Percentiles rank a stretch among this genome's conserved stretches.
These are phyloP conservation scores for Pachycephus smyrnensis DNA, from an alignment of 2,888 invertebrate species.

Conservation along the genomic window DNA sequence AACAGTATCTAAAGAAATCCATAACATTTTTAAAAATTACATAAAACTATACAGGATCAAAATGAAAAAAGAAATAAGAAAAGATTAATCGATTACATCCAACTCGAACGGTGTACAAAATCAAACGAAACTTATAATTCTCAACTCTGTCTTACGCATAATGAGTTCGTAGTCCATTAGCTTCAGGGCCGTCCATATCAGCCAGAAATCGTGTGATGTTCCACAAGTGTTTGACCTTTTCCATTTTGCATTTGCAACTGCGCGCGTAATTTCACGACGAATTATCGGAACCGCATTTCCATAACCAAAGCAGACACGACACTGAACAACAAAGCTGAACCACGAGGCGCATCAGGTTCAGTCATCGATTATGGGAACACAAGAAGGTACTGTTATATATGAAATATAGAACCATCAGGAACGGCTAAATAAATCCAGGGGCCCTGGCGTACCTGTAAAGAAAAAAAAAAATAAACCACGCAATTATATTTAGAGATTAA, in stretches of 20 bases:
- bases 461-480: too few species aligned
- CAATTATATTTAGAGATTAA: too few species aligned
- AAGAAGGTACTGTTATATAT: too few species aligned
- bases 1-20: background rate
- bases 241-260: constrained; percentile 32
- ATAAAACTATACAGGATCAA: background rate
- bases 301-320: constrained; percentile 16
- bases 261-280: background rate
- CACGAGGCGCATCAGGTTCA: constrained; percentile 35
- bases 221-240: constrained; percentile 47
- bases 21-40: background rate
- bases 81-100: constrained; percentile 13
- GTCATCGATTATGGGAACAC: constrained; percentile 31
- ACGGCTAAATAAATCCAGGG: too few species aligned
- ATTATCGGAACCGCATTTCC: constrained; percentile 21
- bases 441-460: too few species aligned
- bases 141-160: constrained; percentile 39
- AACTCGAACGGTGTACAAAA: constrained; percentile 16
- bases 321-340: constrained; percentile 25
- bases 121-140: background rate
- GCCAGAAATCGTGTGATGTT: constrained; percentile 45
- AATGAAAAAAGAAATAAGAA: constrained; percentile 5
- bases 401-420: too few species aligned
- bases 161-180: constrained; percentile 36
- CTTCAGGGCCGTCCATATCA: constrained; percentile 31